Percentiles rank a stretch among this genome's conserved stretches.
Evolutionary conservation across 2,888 invertebrate genomes (phyloP).

Genomic region (Anorthoa munda): DNA sequence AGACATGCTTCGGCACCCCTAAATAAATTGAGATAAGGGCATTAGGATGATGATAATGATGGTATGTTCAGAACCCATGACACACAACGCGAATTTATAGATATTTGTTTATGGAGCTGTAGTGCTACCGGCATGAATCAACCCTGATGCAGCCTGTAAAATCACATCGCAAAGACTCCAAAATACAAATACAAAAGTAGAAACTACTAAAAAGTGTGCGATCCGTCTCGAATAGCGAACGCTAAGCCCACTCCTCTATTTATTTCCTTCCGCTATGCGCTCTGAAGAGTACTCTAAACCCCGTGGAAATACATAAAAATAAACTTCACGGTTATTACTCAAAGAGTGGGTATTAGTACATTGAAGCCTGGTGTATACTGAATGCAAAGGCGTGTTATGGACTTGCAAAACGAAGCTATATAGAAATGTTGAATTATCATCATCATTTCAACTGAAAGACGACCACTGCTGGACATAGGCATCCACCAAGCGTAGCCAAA

Average conservation of each 20-base stretch:
- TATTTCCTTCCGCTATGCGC: constrained; percentile 23
- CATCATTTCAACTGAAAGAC: neutral
- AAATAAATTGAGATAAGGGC: too few species aligned
- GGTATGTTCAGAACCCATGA: too few species aligned
- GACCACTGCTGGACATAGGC: too few species aligned
- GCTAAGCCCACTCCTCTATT: constrained; percentile 12
- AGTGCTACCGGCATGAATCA: neutral
- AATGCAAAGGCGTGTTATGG: neutral
- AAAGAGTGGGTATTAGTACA: constrained; percentile 22
- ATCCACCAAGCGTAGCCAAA: too few species aligned
- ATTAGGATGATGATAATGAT: too few species aligned
- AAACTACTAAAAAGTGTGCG: constrained; percentile 10
- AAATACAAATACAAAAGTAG: constrained; percentile 8
- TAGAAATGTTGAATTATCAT: neutral
- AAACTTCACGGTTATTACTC: constrained; percentile 41
- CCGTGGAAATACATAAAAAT: constrained; percentile 43
- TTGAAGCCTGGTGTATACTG: neutral
- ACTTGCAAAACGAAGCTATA: neutral
- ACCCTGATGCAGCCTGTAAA: neutral
- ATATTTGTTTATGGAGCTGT: too few species aligned
- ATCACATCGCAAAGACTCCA: neutral
- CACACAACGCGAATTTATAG: neutral
- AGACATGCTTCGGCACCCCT: too few species aligned
- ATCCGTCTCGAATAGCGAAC: constrained; percentile 10
- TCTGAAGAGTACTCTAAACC: constrained; percentile 24